Evolutionary conservation across 2,888 invertebrate genomes (phyloP), one percentile per base, ranked within the genome.

Genomic region (Drosophila suboccidentalis): DNA sequence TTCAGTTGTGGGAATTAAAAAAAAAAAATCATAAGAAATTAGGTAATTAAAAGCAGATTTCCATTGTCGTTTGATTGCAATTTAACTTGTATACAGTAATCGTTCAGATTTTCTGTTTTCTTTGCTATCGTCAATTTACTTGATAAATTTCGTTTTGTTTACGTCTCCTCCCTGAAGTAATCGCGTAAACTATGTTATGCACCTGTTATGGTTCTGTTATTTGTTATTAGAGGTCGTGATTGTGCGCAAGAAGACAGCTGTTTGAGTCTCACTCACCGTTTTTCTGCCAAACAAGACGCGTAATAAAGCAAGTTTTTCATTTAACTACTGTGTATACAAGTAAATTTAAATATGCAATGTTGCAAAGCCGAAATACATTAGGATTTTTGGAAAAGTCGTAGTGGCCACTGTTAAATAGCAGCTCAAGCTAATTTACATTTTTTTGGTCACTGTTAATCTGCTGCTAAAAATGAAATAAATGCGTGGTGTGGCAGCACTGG

Each of bases 391-490:
- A 11, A 51, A 22, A 66, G 39, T 39, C 17, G 26, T 8, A 29
- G 29, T 29, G 1, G 1, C 29, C 29, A 29, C 54, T 62, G 62
- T 57, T 63, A 50, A 26, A 13, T 49, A 62, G 19, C 62, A 63
- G 17, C 26, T 22, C 34, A 57, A 47, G 49, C 41, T 22, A 17
- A 57, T 50, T 55, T 41, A 47, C 55, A 47, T 32, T 39, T 39
- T 62, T 60, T 29, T 29, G 46, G 54, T 54, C 38, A 55, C 47
- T 63, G 63, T 57, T 63, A 49, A 8, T 15, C 26, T 17, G 41
- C 57, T 63, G 63, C 50, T 63, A 57, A 39, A 43, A 49, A 34
- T 17, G 58, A 51, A 58, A 50, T 64, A 65, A 65, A 58, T 65
- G 59, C 65, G 66, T 66, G 66, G 66, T 66, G 57, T 58, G 68